These are phyloP conservation scores for Istiophorus platypterus DNA, from an alignment of 2,113 vertebrate genomes.

Conservation along the genomic window DNA sequence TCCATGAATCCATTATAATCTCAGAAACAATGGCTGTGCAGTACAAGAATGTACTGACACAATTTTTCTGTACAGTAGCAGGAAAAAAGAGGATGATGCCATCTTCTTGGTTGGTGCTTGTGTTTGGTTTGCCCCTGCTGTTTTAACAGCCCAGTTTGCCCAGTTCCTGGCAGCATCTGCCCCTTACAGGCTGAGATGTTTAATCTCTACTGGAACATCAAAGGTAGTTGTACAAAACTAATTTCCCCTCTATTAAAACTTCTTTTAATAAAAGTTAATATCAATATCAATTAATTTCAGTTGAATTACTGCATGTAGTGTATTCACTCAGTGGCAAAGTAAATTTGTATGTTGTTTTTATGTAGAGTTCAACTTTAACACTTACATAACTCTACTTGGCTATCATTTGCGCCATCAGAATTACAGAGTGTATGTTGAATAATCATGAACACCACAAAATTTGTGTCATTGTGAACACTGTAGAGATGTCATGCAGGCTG, in stretches of 20 bases:
- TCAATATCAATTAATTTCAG: no score
- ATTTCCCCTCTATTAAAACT: background rate
- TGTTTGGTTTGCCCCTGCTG: background rate
- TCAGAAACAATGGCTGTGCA: background rate
- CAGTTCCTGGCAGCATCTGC: background rate
- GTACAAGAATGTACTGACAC: no score
- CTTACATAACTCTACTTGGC: background rate
- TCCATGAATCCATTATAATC: background rate
- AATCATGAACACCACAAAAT: background rate
- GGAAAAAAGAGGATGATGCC: background rate
- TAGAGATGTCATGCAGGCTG: slow-evolving; percentile 25
- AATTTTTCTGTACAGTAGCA: no score
- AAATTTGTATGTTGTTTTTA: background rate
- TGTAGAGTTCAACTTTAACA: no score
- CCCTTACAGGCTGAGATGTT: background rate
- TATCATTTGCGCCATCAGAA: background rate
- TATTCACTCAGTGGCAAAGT: no score
- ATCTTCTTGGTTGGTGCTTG: background rate
- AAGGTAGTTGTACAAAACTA: background rate
- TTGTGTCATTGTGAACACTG: slow-evolving; percentile 2
- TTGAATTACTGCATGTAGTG: no score
- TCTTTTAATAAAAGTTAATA: no score
- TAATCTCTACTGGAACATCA: background rate
- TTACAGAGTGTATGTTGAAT: background rate
- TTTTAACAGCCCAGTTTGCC: background rate